phyloP scores from a whole-genome alignment of 2,888 invertebrate species.

The Pyrgus malvae region DNA sequence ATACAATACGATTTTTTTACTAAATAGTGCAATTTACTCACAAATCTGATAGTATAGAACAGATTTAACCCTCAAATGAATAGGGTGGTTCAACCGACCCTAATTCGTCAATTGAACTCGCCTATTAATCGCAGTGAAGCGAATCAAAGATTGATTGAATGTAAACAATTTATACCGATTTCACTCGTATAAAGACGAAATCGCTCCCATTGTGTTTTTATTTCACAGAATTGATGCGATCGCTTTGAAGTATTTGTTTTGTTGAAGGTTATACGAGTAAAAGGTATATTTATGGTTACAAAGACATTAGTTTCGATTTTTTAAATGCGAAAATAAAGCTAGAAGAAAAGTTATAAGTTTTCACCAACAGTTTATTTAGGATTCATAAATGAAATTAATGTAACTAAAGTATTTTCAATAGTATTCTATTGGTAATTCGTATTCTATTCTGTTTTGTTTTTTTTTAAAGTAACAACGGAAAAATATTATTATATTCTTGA shows the following conservation, averaged over 20 bases:
- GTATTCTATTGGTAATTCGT: too few species aligned
- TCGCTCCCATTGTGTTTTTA: conserved; percentile 21
- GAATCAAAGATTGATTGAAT: conserved; percentile 27
- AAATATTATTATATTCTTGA: too few species aligned
- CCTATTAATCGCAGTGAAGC: conserved; percentile 27
- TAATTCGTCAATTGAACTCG: conserved; percentile 30
- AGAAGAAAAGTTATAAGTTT: too few species aligned
- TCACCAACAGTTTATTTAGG: too few species aligned
- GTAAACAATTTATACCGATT: conserved; percentile 25
- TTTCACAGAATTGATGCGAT: conserved; percentile 16
- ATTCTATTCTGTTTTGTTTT: too few species aligned
- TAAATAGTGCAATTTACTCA: not conserved
- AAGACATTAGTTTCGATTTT: too few species aligned
- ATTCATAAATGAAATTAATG: too few species aligned
- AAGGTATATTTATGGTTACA: too few species aligned
- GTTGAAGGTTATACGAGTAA: too few species aligned
- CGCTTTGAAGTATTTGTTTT: not conserved
- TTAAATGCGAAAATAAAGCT: too few species aligned
- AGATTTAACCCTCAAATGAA: conserved; percentile 36
- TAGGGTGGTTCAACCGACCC: conserved; percentile 36
- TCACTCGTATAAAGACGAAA: conserved; percentile 22
- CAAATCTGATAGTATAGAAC: not conserved
- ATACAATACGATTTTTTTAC: not conserved
- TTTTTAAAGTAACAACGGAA: too few species aligned
- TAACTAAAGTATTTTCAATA: too few species aligned